Conservation (phyloP, 2,113 vertebrate genomes). For the Trogon surrucura region DNA sequence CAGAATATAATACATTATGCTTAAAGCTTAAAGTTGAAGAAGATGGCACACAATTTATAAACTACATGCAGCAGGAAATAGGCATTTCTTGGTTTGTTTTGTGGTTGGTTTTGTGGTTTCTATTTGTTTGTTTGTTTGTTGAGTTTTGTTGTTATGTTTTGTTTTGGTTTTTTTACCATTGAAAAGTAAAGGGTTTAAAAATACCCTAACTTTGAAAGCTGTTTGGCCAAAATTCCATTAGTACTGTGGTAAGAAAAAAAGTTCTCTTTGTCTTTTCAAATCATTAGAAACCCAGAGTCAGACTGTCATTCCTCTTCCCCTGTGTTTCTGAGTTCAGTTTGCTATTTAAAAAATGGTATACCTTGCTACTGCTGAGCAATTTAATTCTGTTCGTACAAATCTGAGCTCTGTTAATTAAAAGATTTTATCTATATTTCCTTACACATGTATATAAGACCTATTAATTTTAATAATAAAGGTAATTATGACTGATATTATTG, state of each 20-base stretch:
- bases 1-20: background rate
- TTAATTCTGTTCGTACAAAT: background rate
- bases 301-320: background rate
- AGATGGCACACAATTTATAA: background rate
- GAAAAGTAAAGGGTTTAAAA: background rate
- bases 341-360: background rate
- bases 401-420: background rate
- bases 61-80: background rate
- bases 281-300: background rate
- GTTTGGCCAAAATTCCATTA: background rate
- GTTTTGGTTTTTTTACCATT: background rate
- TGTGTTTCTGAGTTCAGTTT: background rate
- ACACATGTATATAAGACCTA: background rate
- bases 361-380: background rate
- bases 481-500: background rate
- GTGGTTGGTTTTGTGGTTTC: background rate
- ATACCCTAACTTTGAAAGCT: background rate
- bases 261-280: background rate
- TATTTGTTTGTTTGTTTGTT: background rate
- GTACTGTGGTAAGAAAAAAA: background rate
- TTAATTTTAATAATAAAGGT: conserved; percentile 13
- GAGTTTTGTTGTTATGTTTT: background rate
- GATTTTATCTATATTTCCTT: conserved; percentile 16
- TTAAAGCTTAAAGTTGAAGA: background rate
- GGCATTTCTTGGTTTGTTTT: background rate